Base-by-base conservation (phyloP, 2,113 vertebrate genomes). In the Colinus virginianus region DNA sequence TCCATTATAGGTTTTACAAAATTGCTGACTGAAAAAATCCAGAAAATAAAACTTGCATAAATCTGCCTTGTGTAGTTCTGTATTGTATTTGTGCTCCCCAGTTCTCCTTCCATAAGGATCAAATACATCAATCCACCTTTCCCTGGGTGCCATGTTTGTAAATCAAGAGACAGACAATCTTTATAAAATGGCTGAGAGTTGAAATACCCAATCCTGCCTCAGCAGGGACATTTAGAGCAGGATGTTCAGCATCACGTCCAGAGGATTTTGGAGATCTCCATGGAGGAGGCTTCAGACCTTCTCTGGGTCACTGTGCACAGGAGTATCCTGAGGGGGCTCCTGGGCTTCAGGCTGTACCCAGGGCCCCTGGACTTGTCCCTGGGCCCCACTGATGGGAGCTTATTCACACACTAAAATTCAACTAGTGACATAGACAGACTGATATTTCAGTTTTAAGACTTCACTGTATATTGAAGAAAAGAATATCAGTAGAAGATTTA, bases 101-200 rank as follows among this genome's bases (percentile, higher is more conserved):
- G 43, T 4, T 3, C 28, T 69, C 43, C 19, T 9, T 59, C 8
- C 23, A 5, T 12, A 45, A 42, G 43, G 32, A 46, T 38, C 13
- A 68, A 9, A 5, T 15, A 43, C 28, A 61, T 0, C 9, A 28
- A 40, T 3, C 1, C 11, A 58, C 15, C 7, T 18, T 59, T 7
- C 43, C 69, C 45, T 30, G 20, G 64, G 51, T 14, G 25, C 15
- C 1, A 4, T 17, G 25, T 5, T 36, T 6, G 38, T 45, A 71
- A 77, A 69, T 43, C 45, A 72, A 45, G 7, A 77, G 28, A 23
- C 7, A 2, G 25, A 75, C 23, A 68, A 25, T 5, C 25, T 63
- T 26, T 15, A 42, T 28, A 42, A 25, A 64, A 64, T 42, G 7
- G 17, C 25, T 64, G 38, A 38, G 59, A 14, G 9, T 61, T 34